Evolutionary conservation across 92 coral and sea anemone genomes (phyloP).

Genomic region (Porites lobata): DNA sequence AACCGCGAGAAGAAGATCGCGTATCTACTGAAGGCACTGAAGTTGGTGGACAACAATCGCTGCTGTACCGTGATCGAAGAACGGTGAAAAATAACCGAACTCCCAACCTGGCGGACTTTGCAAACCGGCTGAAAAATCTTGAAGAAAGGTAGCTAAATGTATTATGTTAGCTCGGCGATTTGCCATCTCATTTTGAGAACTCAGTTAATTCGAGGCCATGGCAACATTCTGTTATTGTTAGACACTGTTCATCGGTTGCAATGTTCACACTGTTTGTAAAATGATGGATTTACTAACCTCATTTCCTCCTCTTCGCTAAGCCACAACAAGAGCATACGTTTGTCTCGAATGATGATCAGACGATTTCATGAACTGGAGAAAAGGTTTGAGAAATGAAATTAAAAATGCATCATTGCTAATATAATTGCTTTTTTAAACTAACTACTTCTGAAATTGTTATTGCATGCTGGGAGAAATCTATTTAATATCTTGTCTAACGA

Average conservation of each 20-base stretch:
- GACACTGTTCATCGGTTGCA: background rate
- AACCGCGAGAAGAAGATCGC: too few species aligned
- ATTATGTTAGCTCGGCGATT: background rate
- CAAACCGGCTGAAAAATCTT: background rate
- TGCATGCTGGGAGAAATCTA: too few species aligned
- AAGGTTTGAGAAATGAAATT: background rate
- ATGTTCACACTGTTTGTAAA: background rate
- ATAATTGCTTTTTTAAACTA: background rate
- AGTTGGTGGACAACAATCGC: too few species aligned
- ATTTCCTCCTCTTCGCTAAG: background rate
- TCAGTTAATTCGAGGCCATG: background rate
- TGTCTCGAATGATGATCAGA: too few species aligned
- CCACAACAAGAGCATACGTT: background rate
- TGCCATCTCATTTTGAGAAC: too few species aligned
- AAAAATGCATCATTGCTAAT: background rate
- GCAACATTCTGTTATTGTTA: too few species aligned
- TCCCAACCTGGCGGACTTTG: background rate
- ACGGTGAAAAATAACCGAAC: background rate
- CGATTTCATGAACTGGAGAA: background rate
- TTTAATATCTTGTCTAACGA: too few species aligned
- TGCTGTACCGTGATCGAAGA: background rate
- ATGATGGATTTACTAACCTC: background rate
- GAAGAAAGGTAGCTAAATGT: background rate
- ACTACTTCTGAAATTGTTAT: too few species aligned
- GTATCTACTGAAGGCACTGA: too few species aligned